These are phyloP conservation scores for Luffia ferchaultella DNA, from an alignment of 2,888 invertebrate genomes.

Conservation along the genomic window DNA sequence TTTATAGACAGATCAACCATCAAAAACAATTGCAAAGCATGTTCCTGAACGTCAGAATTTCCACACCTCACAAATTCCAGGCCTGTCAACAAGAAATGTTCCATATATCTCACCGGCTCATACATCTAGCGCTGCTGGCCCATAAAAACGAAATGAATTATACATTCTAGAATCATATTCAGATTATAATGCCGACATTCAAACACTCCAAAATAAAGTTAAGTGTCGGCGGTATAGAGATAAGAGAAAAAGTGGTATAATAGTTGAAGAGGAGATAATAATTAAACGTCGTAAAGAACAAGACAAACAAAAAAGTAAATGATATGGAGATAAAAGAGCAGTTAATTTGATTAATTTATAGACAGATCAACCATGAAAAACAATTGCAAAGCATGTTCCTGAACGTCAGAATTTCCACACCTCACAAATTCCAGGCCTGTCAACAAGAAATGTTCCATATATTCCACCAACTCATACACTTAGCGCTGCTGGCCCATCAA, in stretches of 20 bases:
- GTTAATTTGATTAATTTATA: slow-evolving; percentile 9
- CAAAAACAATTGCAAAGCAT: slow-evolving; percentile 5
- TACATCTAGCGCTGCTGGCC: slow-evolving; percentile 7
- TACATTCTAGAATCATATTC: slow-evolving; percentile 9
- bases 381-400: too few relatives aligned
- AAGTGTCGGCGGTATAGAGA: too few relatives aligned
- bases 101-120: slow-evolving; percentile 11
- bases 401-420: slow-evolving; percentile 3
- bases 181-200: slow-evolving; percentile 14
- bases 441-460: slow-evolving; percentile 11
- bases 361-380: slow-evolving; percentile 4
- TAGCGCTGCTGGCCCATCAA: slow-evolving; percentile 4
- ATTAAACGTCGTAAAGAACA: slow-evolving; percentile 8
- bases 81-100: slow-evolving; percentile 11
- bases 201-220: too few relatives aligned
- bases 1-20: slow-evolving; percentile 7
- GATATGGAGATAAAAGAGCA: slow-evolving; percentile 10
- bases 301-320: slow-evolving; percentile 9
- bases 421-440: slow-evolving; percentile 7
- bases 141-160: slow-evolving; percentile 1
- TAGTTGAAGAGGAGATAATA: slow-evolving; percentile 2
- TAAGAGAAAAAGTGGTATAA: too few relatives aligned
- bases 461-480: slow-evolving; percentile 9
- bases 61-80: slow-evolving; percentile 7
- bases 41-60: slow-evolving; percentile 2